Evolutionary conservation across 2,797 vertebrate genomes (phyloP).

Genomic region (Trematomus bernacchii): DNA sequence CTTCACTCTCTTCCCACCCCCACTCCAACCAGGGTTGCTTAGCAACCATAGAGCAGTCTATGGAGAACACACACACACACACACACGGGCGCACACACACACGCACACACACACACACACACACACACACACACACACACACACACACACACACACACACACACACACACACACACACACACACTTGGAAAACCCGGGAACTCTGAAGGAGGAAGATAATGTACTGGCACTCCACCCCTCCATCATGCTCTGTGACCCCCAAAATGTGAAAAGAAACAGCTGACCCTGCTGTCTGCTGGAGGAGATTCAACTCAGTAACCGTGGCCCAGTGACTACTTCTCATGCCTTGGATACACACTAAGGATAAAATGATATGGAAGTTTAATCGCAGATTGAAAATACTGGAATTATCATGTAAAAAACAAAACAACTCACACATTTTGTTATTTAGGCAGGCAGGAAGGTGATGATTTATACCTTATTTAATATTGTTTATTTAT

Average conservation of each 20-base stretch:
- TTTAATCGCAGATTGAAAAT: too few relatives aligned
- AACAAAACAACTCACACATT: too few relatives aligned
- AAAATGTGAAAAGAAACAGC: conserved; percentile 40
- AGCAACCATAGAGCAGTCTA: conserved; percentile 79
- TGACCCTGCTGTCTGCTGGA: conserved; percentile 7
- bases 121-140: conserved; percentile 32
- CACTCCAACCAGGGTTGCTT: conserved; percentile 76
- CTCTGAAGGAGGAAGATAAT: conserved; percentile 65
- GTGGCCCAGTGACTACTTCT: conserved; percentile 21
- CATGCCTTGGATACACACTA: conserved; percentile 7
- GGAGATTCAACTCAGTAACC: conserved; percentile 36
- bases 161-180: conserved; percentile 24
- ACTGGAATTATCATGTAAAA: too few relatives aligned
- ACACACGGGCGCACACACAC: conserved; percentile 19
- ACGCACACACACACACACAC: conserved; percentile 30
- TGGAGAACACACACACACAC: conserved; percentile 50
- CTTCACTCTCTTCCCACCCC: conserved; percentile 70
- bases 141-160: conserved; percentile 27
- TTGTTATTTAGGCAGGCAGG: too few relatives aligned
- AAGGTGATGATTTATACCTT: too few relatives aligned
- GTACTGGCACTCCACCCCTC: conserved; percentile 54
- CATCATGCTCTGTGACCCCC: conserved; percentile 45
- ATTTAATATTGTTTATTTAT: too few relatives aligned
- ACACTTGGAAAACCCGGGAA: conserved; percentile 61
- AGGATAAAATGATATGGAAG: too few relatives aligned